A percentile compares a stretch with the other conserved stretches of the same genome.
These are phyloP conservation scores for Dermolepida albohirtum DNA, from an alignment of 2,888 invertebrate species.

Conservation along the genomic window DNA sequence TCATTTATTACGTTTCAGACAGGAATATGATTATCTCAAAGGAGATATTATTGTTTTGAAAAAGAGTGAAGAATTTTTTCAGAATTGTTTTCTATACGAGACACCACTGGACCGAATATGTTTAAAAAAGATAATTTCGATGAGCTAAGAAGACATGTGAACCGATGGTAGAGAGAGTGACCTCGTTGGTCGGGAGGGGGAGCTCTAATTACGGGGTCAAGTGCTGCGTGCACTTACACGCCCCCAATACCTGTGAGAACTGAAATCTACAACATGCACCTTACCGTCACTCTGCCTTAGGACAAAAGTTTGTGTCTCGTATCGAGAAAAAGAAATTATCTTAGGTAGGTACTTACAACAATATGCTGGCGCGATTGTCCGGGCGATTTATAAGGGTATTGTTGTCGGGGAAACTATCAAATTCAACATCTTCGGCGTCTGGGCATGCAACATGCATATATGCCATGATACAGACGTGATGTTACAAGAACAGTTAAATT, in stretches of 20 bases:
- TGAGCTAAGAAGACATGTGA: slow-evolving; percentile 50
- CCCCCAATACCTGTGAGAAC: slow-evolving; percentile 60
- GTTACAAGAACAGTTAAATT: not conserved
- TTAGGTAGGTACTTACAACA: slow-evolving; percentile 35
- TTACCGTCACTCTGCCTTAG: slow-evolving; percentile 56
- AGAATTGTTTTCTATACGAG: not conserved
- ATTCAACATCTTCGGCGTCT: slow-evolving; percentile 21
- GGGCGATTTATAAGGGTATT: slow-evolving; percentile 45
- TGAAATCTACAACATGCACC: slow-evolving; percentile 51
- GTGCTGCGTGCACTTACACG: slow-evolving; percentile 60
- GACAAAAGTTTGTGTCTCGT: slow-evolving; percentile 42
- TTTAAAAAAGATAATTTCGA: slow-evolving; percentile 31
- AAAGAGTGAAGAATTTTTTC: too few species aligned
- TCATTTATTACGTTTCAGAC: too few species aligned
- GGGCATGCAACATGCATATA: not conserved
- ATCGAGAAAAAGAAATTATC: slow-evolving; percentile 47
- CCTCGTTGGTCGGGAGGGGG: slow-evolving; percentile 53
- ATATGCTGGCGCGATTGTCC: slow-evolving; percentile 42
- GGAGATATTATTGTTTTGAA: too few species aligned
- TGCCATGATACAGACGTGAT: slow-evolving; percentile 2
- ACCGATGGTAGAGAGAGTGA: slow-evolving; percentile 52
- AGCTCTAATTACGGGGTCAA: slow-evolving; percentile 63
- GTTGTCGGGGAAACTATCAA: slow-evolving; percentile 31
- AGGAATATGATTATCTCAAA: too few species aligned
- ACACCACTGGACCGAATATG: slow-evolving; percentile 26